These are phyloP conservation scores for Atta cephalotes DNA, from an alignment of 1,140 invertebrate genomes.

Conservation along the genomic window DNA sequence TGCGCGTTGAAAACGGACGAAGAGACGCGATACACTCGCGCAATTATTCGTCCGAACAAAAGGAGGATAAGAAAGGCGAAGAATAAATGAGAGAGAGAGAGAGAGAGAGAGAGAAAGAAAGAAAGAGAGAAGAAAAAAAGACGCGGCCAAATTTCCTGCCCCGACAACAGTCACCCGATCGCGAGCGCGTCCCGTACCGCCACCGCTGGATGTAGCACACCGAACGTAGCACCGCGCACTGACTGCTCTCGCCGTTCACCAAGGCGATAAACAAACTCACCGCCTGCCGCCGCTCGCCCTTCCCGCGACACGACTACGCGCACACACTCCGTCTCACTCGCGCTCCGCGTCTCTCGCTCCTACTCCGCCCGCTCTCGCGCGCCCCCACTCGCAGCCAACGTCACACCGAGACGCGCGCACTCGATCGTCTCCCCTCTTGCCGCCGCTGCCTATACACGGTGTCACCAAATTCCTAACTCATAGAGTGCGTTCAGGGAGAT, in stretches of 20 bases:
- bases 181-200: slow-evolving; percentile 71
- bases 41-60: slow-evolving; percentile 29
- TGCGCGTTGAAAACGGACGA: slow-evolving; percentile 36
- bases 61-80: neutral
- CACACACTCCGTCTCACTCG: slow-evolving; percentile 54
- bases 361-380: slow-evolving; percentile 15
- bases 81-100: slow-evolving; percentile 50
- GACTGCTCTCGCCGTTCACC: slow-evolving; percentile 81
- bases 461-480: no score
- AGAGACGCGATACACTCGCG: slow-evolving; percentile 54
- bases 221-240: slow-evolving; percentile 83
- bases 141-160: slow-evolving; percentile 60
- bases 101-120: slow-evolving; percentile 26
- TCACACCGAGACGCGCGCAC: slow-evolving; percentile 18
- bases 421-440: neutral
- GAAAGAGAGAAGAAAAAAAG: slow-evolving; percentile 47
- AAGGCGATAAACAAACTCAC: slow-evolving; percentile 85
- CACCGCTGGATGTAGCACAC: slow-evolving; percentile 63
- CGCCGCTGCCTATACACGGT: no score
- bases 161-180: slow-evolving; percentile 68
- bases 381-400: slow-evolving; percentile 35
- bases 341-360: neutral
- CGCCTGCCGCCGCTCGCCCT: slow-evolving; percentile 76
- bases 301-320: slow-evolving; percentile 27
- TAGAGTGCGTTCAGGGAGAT: no score